Evolutionary conservation across 1,140 invertebrate genomes (phyloP).

Genomic region (Magallana ariakensis): DNA sequence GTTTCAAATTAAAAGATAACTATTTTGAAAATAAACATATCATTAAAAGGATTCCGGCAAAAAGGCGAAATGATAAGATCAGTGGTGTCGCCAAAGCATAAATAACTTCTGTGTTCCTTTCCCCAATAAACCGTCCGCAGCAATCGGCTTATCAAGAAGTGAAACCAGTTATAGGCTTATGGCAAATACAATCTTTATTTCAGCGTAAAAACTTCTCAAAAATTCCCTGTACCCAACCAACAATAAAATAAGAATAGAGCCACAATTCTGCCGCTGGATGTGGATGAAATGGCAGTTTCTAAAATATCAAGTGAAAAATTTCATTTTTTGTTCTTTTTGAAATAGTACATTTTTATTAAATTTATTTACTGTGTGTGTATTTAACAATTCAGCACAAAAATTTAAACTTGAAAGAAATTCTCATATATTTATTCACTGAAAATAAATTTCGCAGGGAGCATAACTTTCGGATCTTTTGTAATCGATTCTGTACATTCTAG

Average conservation of each 20-base stretch:
- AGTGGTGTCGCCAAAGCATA: conserved; percentile 13
- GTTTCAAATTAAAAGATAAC: conserved; percentile 27
- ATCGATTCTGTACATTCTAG: no score
- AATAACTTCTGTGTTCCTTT: not conserved
- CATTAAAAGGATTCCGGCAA: conserved; percentile 34
- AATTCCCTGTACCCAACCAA: conserved; percentile 1
- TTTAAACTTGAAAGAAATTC: no score
- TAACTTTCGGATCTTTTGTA: no score
- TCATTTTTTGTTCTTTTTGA: not conserved
- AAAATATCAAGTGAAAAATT: not conserved
- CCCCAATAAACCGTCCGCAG: not conserved
- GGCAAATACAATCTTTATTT: conserved; percentile 32
- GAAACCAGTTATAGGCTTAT: conserved; percentile 28
- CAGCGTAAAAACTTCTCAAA: not conserved
- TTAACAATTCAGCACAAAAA: no score
- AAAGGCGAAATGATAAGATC: conserved; percentile 29
- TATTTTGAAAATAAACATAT: conserved; percentile 29
- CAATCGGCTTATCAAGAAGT: not conserved
- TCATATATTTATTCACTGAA: no score
- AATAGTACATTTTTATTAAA: no score
- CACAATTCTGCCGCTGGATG: not conserved
- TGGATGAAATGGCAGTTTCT: not conserved
- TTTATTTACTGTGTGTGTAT: no score
- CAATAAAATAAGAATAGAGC: not conserved
- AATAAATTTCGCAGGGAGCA: no score